Percentiles rank a stretch among this genome's conserved stretches.
Evolutionary conservation across 2,113 vertebrate species (phyloP).

Genomic region (Saguinus midas): DNA sequence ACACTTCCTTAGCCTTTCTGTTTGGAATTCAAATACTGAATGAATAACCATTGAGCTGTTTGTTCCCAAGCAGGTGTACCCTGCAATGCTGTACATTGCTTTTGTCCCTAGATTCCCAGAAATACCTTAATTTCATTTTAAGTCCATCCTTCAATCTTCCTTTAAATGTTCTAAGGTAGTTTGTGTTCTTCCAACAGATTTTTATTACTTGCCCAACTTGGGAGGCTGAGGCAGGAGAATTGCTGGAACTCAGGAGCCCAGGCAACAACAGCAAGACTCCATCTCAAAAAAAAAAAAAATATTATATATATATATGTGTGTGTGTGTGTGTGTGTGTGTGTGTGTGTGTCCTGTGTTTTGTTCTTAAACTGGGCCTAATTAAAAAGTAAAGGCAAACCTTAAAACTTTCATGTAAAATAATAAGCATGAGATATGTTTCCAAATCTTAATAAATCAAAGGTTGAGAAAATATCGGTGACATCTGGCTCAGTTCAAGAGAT

Average conservation of each 20-base stretch:
- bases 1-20: background rate
- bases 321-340: too few species aligned
- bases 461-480: background rate
- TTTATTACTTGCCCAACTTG: background rate
- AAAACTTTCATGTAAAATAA: background rate
- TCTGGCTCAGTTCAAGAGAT: background rate
- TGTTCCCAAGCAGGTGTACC: background rate
- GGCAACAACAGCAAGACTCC: too few species aligned
- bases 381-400: background rate
- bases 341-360: background rate
- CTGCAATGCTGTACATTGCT: background rate
- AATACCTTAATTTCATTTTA: background rate
- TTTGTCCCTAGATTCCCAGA: background rate
- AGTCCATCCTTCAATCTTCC: background rate
- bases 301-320: too few species aligned
- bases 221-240: too few species aligned
- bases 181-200: background rate
- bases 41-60: background rate
- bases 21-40: background rate
- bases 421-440: background rate
- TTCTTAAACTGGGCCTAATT: background rate
- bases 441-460: constrained; percentile 24
- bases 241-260: too few species aligned
- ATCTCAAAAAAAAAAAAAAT: too few species aligned
- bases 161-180: background rate